phyloP scores from a whole-genome alignment of 2,113 vertebrate species.

The Vimba vimba region DNA sequence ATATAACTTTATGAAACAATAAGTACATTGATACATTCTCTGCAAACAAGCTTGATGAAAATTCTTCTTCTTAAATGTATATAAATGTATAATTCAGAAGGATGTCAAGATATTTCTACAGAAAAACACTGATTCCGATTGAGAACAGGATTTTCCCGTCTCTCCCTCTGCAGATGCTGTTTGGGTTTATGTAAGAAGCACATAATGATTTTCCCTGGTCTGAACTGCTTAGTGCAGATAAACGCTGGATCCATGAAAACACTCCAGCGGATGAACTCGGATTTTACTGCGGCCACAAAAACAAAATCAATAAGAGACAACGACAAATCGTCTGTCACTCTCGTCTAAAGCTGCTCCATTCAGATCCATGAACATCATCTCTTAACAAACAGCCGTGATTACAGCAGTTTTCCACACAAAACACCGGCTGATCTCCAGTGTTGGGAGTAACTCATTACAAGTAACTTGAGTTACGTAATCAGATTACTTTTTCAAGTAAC shows the following conservation, averaged over 20 bases:
- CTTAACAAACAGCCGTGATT: slow-evolving; percentile 24
- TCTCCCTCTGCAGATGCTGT: not conserved
- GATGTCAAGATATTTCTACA: not conserved
- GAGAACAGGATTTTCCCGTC: not conserved
- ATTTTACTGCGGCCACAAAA: slow-evolving; percentile 36
- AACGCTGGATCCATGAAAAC: not conserved
- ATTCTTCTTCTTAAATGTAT: not conserved
- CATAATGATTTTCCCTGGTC: slow-evolving; percentile 11
- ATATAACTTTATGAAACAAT: no score
- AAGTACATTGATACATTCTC: no score
- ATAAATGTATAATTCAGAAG: not conserved
- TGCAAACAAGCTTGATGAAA: no score
- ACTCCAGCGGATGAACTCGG: not conserved
- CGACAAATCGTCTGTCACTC: not conserved
- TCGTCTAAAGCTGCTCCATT: slow-evolving; percentile 17
- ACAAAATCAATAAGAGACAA: slow-evolving; percentile 36
- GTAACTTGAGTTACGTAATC: no score
- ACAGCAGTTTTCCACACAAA: slow-evolving; percentile 13
- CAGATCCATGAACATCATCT: not conserved
- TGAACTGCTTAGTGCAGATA: slow-evolving; percentile 8
- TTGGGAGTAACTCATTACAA: no score
- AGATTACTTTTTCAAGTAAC: no score
- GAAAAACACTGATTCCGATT: not conserved
- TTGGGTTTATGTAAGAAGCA: slow-evolving; percentile 4
- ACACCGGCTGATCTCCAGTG: slow-evolving; percentile 57